Evolutionary conservation across 2,888 invertebrate species (phyloP), one percentile per base, ranked within the genome.

Genomic region (Listrodromus nycthemerus): DNA sequence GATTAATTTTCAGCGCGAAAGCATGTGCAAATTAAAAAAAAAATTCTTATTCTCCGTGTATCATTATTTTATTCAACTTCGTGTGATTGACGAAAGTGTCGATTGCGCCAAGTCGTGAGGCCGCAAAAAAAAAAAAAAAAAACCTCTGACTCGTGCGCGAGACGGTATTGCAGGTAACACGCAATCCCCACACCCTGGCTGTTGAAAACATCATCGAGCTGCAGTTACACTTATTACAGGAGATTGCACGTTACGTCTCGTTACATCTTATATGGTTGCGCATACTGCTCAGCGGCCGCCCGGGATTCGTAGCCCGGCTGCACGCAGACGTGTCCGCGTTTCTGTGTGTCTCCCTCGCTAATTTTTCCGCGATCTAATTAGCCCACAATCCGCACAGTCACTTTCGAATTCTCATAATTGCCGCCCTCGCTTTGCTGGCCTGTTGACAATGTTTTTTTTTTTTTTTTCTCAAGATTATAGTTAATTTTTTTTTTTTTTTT

Each of bases 241-340:
- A 88, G 87, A 89, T 90, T 88, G 88, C 87, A 86, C 83, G 87
- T 87, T 88, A 77, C 84, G 75, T 88, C 85, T 87, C 85, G 87
- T 88, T 89, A 85, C 86, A 82, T 82, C 75, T 82, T 77, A 71
- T 79, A 78, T 66, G 66, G 81, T 67, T 79, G 83, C 71, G 48
- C 77, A 33, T 58, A 70, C 45, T 45, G 55, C 48, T 71, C 4
- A 16, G 6, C 30, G 63, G 21, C 24, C 63, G 37, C 52, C 58
- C 52, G 33, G 52, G 52, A 37, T 13, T 52, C 33, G 16, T 55
- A 33, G 48, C 69, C 50, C 61, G 73, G n/a, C n/a, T 55, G 52
- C 41, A 52, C 50, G 50, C 16, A 7, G 13, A 52, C 19, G 50
- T 19, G 50, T 16, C 19, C 4, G n/a, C 50, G 50, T 16, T 10